Base-by-base conservation (phyloP, 2,113 vertebrate species). In the Calyptommatus sinebrachiatus region DNA sequence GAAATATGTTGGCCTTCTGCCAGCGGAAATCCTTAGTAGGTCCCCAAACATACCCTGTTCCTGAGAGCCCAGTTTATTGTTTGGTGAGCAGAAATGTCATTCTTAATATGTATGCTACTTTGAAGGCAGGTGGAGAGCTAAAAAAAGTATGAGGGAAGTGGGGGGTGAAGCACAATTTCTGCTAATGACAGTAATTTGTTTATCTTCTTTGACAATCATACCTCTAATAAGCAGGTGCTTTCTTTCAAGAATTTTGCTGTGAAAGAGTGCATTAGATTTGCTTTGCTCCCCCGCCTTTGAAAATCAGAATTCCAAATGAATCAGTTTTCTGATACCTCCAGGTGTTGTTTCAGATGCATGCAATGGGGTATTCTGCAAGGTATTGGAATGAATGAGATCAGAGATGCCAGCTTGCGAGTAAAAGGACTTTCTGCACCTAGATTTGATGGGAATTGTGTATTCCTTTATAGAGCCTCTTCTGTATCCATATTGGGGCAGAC, bases 201-300 rank as follows among this genome's bases (percentile, higher is more conserved):
- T 83, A 60, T 80, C 85, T 85, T 67, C 28, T 24, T 76, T 83
- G 70, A 62, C 20, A 80, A 71, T 79, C 5, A 82, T 71, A 62
- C 26, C 24, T 24, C 86, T 81, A 84, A 85, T 81, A 84, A 90
- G 73, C 61, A 83, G 57, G 48, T 83, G 68, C 61, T 80, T 85
- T 57, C n/a, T 86, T 88, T 83, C 69, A 79, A 77, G 26, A 57
- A 26, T 78, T 83, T 86, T 86, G 60, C 35, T 28, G 22, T 22
- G 29, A 65, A 75, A n/a, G 0, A 10, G 0, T 3, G 4, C 57
- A 41, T 57, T 28, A 83, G 65, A 79, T 71, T 50, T 83, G 73
- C 50, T 75, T 83, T 57, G 53, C 45, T 83, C 53, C 28, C 35
- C 3, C 12, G 14, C 50, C 41, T 26, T 68, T 78, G 66, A 65